Percentiles rank a stretch among this genome's conserved stretches.
These are phyloP conservation scores for Masticophis lateralis DNA, from an alignment of 2,797 vertebrate species.

Conservation along the genomic window DNA sequence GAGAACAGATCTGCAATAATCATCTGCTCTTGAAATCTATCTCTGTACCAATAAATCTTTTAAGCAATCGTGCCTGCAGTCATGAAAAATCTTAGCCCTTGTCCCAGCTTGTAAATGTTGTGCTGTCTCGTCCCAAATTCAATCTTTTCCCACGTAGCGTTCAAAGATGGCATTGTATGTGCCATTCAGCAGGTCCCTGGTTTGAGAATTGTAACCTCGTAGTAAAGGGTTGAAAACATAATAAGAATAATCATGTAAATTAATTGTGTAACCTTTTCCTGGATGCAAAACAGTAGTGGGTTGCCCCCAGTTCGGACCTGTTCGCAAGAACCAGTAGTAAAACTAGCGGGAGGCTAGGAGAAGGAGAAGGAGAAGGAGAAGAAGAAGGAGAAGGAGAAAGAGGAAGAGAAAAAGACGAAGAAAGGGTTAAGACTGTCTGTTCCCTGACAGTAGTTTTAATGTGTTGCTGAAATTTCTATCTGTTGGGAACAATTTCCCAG, in stretches of 20 bases:
- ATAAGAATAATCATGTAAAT: neutral
- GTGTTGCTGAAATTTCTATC: neutral
- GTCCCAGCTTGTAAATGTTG: conserved; percentile 6
- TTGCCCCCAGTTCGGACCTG: too few relatives aligned
- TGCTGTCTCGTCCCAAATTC: neutral
- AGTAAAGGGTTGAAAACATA: neutral
- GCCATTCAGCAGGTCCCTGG: neutral
- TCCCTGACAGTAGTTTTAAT: neutral
- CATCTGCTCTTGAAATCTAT: neutral
- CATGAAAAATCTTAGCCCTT: neutral
- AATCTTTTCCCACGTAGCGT: neutral
- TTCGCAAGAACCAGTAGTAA: too few relatives aligned
- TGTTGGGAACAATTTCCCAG: conserved; percentile 13
- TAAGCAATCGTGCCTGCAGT: neutral
- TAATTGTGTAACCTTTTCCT: neutral
- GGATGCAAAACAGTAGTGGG: neutral
- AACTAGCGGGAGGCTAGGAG: too few relatives aligned
- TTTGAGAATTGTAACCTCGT: neutral
- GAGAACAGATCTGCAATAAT: neutral
- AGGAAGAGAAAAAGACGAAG: too few relatives aligned
- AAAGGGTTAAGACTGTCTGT: neutral
- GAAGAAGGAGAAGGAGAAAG: too few relatives aligned
- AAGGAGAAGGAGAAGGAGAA: too few relatives aligned
- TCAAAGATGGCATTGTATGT: neutral
- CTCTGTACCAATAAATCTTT: conserved; percentile 13